Conservation (phyloP, 2,797 vertebrate genomes). For the Gambelia wislizenii region DNA sequence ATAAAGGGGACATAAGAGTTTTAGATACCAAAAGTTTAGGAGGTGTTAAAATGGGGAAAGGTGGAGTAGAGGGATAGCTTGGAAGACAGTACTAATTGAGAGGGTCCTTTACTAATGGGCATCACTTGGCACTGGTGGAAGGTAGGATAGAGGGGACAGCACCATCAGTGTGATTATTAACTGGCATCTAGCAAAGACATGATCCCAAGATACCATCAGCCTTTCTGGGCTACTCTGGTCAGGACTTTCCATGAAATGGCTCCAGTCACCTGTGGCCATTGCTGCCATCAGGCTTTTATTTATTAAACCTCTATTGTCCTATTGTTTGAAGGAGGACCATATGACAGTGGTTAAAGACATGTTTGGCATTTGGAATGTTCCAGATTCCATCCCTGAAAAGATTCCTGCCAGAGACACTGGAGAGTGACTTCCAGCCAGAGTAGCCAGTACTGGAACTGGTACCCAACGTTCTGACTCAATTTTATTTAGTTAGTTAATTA, state of each 20-base stretch:
- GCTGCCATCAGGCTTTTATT: background rate
- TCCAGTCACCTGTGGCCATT: background rate
- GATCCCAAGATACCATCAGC: no score
- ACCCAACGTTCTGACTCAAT: background rate
- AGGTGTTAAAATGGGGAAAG: background rate
- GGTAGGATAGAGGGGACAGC: background rate
- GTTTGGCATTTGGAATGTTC: background rate
- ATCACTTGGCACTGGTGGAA: background rate
- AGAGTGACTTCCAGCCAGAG: background rate
- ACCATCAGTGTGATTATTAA: background rate
- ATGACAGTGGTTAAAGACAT: background rate
- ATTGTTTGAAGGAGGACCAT: background rate
- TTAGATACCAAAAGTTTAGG: background rate
- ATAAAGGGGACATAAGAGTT: background rate
- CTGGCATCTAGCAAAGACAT: background rate
- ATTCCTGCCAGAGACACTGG: background rate
- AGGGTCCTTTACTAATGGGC: background rate
- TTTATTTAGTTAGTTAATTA: no score
- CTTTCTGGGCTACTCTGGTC: background rate
- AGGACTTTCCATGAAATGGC: background rate
- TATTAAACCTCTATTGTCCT: background rate
- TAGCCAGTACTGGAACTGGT: background rate
- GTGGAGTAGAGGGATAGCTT: background rate
- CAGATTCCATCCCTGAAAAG: background rate
- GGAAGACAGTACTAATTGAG: background rate